Evolutionary conservation across 2,113 vertebrate genomes (phyloP).

Genomic region (Lontra canadensis): DNA sequence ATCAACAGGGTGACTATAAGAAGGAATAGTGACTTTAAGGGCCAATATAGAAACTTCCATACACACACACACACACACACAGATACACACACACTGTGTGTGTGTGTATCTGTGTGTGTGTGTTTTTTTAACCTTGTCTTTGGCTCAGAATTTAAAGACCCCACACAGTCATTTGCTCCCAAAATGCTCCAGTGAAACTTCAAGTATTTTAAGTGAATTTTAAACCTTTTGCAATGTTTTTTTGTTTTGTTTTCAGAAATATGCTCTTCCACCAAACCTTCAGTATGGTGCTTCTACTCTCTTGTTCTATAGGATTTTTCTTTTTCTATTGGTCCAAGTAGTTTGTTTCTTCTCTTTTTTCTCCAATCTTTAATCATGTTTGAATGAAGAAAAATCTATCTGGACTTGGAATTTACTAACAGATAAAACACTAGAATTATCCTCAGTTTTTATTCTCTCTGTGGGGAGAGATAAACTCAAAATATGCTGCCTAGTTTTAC

Average conservation of each 20-base stretch:
- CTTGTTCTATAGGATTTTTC: not conserved
- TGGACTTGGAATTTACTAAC: not conserved
- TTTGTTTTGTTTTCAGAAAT: not conserved
- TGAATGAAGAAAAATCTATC: not conserved
- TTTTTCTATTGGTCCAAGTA: not conserved
- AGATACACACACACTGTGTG: too few species aligned
- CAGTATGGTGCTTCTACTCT: not conserved
- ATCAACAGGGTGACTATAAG: not conserved
- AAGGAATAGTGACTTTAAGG: not conserved
- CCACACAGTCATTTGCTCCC: not conserved
- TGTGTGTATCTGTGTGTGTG: too few species aligned
- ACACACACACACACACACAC: too few species aligned
- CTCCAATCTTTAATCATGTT: not conserved
- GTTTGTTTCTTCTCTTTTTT: not conserved
- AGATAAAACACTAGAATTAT: not conserved
- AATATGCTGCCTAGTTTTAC: not conserved
- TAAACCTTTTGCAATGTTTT: not conserved
- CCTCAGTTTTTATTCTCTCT: not conserved
- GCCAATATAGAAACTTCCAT: not conserved
- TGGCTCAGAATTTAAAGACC: not conserved
- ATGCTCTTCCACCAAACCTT: not conserved
- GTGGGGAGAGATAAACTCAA: not conserved
- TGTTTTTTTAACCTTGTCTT: not conserved
- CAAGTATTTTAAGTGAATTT: constrained; percentile 8
- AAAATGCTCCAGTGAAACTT: not conserved